Evolutionary conservation across 2,113 vertebrate genomes (phyloP).

Genomic region (Erythrolamprus reginae): DNA sequence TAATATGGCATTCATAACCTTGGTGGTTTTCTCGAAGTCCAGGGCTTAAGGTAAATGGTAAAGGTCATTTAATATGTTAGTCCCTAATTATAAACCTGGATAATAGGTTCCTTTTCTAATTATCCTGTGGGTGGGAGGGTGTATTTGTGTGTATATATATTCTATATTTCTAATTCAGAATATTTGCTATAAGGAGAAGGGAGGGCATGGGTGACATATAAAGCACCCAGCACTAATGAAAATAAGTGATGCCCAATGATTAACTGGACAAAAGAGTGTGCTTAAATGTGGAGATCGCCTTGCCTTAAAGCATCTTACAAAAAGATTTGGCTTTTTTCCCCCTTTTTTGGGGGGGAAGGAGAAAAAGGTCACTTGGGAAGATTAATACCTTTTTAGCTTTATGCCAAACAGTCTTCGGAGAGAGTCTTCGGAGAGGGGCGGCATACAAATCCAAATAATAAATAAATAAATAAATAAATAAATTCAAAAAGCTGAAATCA

Average conservation of each 20-base stretch:
- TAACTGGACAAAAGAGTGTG: slow-evolving; percentile 72
- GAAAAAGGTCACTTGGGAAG: slow-evolving; percentile 64
- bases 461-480: too few species aligned
- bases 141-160: slow-evolving; percentile 17
- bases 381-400: slow-evolving; percentile 70
- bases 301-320: slow-evolving; percentile 67
- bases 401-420: slow-evolving; percentile 73
- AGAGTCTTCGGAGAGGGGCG: too few species aligned
- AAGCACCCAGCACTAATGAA: slow-evolving; percentile 71
- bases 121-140: slow-evolving; percentile 53
- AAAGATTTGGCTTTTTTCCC: slow-evolving; percentile 60
- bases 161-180: slow-evolving; percentile 65
- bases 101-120: slow-evolving; percentile 85
- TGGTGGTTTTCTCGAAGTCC: slow-evolving; percentile 76
- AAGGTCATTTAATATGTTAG: slow-evolving; percentile 89
- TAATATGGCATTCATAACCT: slow-evolving; percentile 83
- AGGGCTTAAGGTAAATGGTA: slow-evolving; percentile 83
- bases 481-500: slow-evolving; percentile 53
- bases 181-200: slow-evolving; percentile 59
- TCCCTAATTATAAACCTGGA: slow-evolving; percentile 83
- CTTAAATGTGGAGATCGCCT: slow-evolving; percentile 57
- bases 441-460: too few species aligned
- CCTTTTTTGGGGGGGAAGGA: slow-evolving; percentile 34
- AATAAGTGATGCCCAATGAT: slow-evolving; percentile 77
- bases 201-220: slow-evolving; percentile 38